Conservation (phyloP, 2,888 invertebrate genomes). For the Metalampra italica region DNA sequence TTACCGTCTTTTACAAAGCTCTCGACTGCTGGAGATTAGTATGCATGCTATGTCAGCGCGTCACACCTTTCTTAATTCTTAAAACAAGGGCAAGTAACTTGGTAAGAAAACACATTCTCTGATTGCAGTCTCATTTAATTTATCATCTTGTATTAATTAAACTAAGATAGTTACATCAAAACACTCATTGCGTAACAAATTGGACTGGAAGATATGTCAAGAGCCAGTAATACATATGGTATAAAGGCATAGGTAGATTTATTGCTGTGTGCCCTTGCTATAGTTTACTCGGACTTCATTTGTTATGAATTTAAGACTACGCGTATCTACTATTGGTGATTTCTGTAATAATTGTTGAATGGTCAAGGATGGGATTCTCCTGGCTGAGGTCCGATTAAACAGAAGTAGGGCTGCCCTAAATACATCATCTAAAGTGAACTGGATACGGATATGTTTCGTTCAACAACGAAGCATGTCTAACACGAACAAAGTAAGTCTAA, state of each 20-base stretch:
- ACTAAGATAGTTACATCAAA: constrained; percentile 72
- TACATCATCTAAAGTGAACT: constrained; percentile 44
- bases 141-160: constrained; percentile 57
- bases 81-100: neutral
- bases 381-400: constrained; percentile 32
- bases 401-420: constrained; percentile 42
- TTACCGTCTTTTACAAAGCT: constrained; percentile 3
- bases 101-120: constrained; percentile 13
- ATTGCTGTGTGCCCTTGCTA: constrained; percentile 31
- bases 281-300: constrained; percentile 27
- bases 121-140: constrained; percentile 76
- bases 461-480: constrained; percentile 60
- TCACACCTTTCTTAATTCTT: constrained; percentile 1
- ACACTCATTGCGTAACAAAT: constrained; percentile 72
- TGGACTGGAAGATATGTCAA: constrained; percentile 68
- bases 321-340: neutral
- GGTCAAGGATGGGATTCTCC: neutral
- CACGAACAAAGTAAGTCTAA: constrained; percentile 64
- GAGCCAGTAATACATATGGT: constrained; percentile 51
- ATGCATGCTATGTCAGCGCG: constrained; percentile 2
- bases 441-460: constrained; percentile 53
- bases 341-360: neutral
- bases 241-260: constrained; percentile 38
- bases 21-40: constrained; percentile 3
- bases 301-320: constrained; percentile 2